These are phyloP conservation scores for Dasypus novemcinctus DNA, from an alignment of 2,113 vertebrate species.

Conservation along the genomic window DNA sequence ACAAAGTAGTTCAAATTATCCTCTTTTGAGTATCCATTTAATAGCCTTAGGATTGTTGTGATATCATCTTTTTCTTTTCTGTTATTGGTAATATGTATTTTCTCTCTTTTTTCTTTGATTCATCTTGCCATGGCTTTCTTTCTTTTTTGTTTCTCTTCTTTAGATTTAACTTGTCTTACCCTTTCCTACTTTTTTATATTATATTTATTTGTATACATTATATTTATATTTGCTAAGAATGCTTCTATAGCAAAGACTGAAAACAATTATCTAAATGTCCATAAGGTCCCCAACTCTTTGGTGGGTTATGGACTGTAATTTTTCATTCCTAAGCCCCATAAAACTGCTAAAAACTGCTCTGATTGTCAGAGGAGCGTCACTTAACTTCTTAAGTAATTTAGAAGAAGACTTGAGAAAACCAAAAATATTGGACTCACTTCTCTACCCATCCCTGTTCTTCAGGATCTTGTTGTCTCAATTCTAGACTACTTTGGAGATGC, in stretches of 20 bases:
- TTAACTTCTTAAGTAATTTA: neutral
- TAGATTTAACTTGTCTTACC: neutral
- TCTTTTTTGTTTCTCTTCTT: neutral
- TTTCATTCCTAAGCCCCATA: neutral
- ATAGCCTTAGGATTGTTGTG: neutral
- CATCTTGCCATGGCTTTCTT: neutral
- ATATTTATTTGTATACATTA: neutral
- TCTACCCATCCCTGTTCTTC: neutral
- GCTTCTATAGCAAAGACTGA: neutral
- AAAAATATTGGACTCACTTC: neutral
- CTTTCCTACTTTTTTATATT: neutral
- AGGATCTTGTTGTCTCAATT: neutral
- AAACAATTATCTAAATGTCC: neutral
- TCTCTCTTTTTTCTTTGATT: neutral
- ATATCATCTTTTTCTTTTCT: neutral
- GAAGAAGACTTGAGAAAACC: neutral
- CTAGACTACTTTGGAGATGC: neutral
- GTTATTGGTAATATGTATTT: neutral
- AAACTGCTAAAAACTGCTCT: neutral
- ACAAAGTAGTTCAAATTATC: neutral
- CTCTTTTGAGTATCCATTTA: neutral
- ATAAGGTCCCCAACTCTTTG: neutral
- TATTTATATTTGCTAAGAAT: neutral
- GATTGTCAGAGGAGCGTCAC: neutral
- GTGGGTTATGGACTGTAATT: neutral